Percentiles rank a stretch among this genome's conserved stretches.
Conservation (phyloP, 2,797 vertebrate species). For the Poeciliopsis paucimaculata region DNA sequence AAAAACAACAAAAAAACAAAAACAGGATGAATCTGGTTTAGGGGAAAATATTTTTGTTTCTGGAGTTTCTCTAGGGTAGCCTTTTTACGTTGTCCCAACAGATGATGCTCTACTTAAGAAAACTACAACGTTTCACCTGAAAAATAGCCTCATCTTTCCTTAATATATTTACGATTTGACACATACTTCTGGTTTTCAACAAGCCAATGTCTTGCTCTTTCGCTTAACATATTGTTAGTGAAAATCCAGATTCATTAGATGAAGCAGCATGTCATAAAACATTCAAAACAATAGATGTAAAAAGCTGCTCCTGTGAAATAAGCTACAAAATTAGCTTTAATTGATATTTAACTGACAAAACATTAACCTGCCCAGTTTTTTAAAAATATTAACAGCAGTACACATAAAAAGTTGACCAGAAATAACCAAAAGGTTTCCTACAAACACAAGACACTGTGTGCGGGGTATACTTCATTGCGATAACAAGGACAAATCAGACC, state of each 20-base stretch:
- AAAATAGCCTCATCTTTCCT: too few relatives aligned
- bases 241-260: not conserved
- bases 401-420: not conserved
- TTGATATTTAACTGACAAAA: not conserved
- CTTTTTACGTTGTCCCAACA: not conserved
- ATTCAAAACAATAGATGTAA: not conserved
- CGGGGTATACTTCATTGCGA: not conserved
- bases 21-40: not conserved
- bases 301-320: not conserved
- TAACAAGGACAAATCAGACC: slow-evolving; percentile 8
- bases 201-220: not conserved
- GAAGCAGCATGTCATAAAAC: not conserved
- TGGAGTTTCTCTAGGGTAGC: not conserved
- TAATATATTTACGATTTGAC: too few relatives aligned
- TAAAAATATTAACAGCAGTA: slow-evolving; percentile 1
- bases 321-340: not conserved
- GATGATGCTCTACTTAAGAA: not conserved
- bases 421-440: not conserved
- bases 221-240: not conserved
- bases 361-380: not conserved
- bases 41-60: not conserved
- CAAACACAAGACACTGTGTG: slow-evolving; percentile 8
- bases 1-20: too few relatives aligned
- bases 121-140: not conserved
- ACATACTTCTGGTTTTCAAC: too few relatives aligned